phyloP scores from a whole-genome alignment of 2,113 vertebrate genomes.

The Coturnix japonica region DNA sequence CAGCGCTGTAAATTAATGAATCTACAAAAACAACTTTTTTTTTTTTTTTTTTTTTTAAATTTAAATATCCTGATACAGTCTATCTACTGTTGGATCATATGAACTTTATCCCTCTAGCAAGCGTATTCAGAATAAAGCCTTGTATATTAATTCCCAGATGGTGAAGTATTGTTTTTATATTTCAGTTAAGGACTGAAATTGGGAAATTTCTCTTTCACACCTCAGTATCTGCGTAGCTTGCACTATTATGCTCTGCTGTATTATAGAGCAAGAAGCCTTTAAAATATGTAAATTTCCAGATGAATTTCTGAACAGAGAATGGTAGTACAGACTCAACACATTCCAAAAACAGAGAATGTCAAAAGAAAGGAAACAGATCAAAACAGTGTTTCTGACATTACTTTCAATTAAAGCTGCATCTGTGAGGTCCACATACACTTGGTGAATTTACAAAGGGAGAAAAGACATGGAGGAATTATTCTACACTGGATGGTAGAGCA shows the following conservation, averaged over 20 bases:
- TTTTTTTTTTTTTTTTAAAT: not conserved
- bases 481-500: conserved; percentile 55
- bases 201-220: conserved; percentile 59
- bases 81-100: not conserved
- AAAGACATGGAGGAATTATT: conserved; percentile 55
- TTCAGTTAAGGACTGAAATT: conserved; percentile 54
- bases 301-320: conserved; percentile 56
- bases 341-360: conserved; percentile 60
- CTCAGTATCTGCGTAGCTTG: conserved; percentile 63
- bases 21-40: not conserved
- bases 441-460: conserved; percentile 68
- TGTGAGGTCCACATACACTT: conserved; percentile 69
- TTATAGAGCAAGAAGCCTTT: conserved; percentile 50
- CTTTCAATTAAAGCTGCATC: conserved; percentile 76
- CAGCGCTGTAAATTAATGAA: not conserved
- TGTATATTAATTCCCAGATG: conserved; percentile 38
- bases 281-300: conserved; percentile 65
- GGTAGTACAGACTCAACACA: conserved; percentile 60
- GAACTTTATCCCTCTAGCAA: conserved; percentile 51
- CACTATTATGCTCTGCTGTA: conserved; percentile 52
- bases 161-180: conserved; percentile 58
- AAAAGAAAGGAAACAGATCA: conserved; percentile 69
- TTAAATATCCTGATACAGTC: not conserved
- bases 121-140: conserved; percentile 13
- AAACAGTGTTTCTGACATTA: conserved; percentile 69